Percentiles rank a stretch among this genome's conserved stretches.
These are phyloP conservation scores for Scophthalmus maximus DNA, from an alignment of 2,113 vertebrate species.

Conservation along the genomic window DNA sequence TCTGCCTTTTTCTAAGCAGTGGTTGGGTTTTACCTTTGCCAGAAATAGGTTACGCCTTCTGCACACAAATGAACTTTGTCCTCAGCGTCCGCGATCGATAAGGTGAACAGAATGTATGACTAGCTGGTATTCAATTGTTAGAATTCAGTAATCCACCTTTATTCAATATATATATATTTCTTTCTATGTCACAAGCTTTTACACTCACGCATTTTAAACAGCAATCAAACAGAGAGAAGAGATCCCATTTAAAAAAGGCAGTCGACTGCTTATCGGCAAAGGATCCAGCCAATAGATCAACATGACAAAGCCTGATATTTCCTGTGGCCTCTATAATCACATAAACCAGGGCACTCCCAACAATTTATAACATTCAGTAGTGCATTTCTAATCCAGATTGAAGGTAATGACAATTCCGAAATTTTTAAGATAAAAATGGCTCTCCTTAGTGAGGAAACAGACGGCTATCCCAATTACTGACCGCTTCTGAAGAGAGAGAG, in stretches of 20 bases:
- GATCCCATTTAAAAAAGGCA: not conserved
- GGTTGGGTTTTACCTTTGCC: constrained; percentile 24
- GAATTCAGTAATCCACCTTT: too few species aligned
- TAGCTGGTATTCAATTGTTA: too few species aligned
- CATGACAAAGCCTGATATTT: not conserved
- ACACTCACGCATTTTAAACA: not conserved
- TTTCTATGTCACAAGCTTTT: not conserved
- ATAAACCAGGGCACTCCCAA: constrained; percentile 8
- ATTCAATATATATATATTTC: constrained; percentile 43
- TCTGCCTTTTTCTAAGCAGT: constrained; percentile 5
- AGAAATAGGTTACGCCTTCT: constrained; percentile 45
- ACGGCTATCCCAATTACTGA: not conserved
- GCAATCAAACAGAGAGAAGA: not conserved
- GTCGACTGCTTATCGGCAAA: not conserved
- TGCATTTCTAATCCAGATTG: not conserved
- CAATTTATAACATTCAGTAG: not conserved
- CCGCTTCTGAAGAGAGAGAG: too few species aligned
- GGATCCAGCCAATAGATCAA: not conserved
- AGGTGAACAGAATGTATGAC: too few species aligned
- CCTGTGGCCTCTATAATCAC: not conserved
- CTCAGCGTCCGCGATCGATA: too few species aligned
- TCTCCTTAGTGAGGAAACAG: too few species aligned
- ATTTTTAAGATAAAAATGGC: not conserved
- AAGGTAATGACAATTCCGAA: not conserved
- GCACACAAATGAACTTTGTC: constrained; percentile 57